A percentile compares a stretch with the other conserved stretches of the same genome.
phyloP scores from a whole-genome alignment of 2,113 vertebrate species.

The Phocoena sinus region DNA sequence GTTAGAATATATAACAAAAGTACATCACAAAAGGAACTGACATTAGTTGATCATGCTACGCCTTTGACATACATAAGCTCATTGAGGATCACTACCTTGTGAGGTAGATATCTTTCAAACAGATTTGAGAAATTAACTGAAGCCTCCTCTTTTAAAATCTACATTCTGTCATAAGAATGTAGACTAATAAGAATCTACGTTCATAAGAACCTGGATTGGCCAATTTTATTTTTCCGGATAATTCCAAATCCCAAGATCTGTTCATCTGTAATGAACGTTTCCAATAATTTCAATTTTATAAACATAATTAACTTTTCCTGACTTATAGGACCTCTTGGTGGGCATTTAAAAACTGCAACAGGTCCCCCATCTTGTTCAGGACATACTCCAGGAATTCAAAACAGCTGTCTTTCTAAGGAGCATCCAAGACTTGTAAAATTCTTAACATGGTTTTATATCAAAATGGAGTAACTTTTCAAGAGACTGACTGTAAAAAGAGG shows the following conservation, averaged over 20 bases:
- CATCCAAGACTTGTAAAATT: background rate
- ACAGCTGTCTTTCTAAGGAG: background rate
- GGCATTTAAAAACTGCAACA: background rate
- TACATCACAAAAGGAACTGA: background rate
- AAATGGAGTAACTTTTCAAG: background rate
- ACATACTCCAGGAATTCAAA: conserved; percentile 14
- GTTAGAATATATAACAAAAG: background rate
- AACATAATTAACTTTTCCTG: conserved; percentile 6
- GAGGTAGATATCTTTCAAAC: background rate
- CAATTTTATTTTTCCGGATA: background rate
- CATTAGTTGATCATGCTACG: background rate
- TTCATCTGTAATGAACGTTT: background rate
- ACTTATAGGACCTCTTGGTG: background rate
- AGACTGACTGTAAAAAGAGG: background rate
- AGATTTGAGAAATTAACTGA: background rate
- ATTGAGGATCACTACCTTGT: background rate
- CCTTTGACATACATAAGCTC: background rate
- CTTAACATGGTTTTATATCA: background rate
- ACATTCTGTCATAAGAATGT: background rate
- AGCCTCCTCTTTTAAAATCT: background rate
- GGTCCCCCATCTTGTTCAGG: background rate
- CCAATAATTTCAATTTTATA: background rate
- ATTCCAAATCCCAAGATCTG: conserved; percentile 10
- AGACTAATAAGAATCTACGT: background rate
- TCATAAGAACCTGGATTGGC: background rate